phyloP scores from a whole-genome alignment of 2,113 vertebrate genomes.

The Ahaetulla prasina region DNA sequence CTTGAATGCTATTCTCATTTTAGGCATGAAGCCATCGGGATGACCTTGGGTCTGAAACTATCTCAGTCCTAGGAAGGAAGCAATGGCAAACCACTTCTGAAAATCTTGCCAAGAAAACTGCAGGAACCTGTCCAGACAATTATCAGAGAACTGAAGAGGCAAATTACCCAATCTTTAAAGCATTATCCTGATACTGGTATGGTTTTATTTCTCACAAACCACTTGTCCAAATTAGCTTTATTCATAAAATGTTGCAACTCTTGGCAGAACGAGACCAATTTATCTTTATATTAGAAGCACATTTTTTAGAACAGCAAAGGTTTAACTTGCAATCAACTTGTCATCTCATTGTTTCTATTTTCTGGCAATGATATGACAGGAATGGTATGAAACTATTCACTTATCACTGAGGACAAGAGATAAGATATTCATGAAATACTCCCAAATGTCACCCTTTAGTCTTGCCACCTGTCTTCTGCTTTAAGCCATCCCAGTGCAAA shows the following conservation, averaged over 20 bases:
- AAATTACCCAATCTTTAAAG: no score
- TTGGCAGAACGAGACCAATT: conserved; percentile 21
- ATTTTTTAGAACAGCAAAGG: neutral
- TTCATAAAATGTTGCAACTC: conserved; percentile 7
- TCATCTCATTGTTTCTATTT: conserved; percentile 19
- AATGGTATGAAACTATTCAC: conserved; percentile 27
- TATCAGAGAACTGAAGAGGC: no score
- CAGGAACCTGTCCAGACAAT: neutral
- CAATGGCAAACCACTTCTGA: neutral
- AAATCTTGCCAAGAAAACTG: neutral
- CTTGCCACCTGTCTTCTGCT: neutral
- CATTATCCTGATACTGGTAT: neutral
- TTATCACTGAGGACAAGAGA: conserved; percentile 20
- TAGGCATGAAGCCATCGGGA: neutral
- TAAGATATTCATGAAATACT: conserved; percentile 44
- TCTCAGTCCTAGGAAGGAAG: neutral
- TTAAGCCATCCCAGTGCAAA: neutral
- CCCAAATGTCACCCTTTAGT: conserved; percentile 39
- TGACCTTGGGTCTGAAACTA: neutral
- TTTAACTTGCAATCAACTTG: conserved; percentile 21
- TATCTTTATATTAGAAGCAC: neutral
- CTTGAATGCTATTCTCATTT: neutral
- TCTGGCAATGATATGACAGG: conserved; percentile 20
- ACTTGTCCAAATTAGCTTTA: neutral
- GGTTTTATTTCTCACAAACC: neutral